Evolutionary conservation across 2,113 vertebrate genomes (phyloP).

Genomic region (Nansenia antarctica): DNA sequence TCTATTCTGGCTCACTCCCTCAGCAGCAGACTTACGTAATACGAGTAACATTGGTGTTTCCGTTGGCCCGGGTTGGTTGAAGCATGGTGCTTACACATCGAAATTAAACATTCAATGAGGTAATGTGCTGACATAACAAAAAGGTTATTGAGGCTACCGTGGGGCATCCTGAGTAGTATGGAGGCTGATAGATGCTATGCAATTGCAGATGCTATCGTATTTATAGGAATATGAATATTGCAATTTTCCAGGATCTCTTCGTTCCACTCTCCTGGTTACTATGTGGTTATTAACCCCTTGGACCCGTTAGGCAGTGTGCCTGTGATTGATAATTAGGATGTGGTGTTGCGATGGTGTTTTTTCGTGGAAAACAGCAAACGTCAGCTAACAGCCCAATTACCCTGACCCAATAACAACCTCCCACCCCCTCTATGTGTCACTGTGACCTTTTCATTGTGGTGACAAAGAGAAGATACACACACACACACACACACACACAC

Average conservation of each 20-base stretch:
- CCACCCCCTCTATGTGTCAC: slow-evolving; percentile 26
- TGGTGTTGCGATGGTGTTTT: slow-evolving; percentile 13
- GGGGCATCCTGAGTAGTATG: too few species aligned
- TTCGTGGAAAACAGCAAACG: slow-evolving; percentile 23
- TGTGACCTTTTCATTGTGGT: slow-evolving; percentile 28
- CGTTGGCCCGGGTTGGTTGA: not conserved
- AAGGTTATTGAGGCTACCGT: too few species aligned
- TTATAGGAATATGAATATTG: too few species aligned
- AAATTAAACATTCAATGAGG: too few species aligned
- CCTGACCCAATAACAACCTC: slow-evolving; percentile 46
- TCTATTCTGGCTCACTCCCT: slow-evolving; percentile 49
- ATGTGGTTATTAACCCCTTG: too few species aligned
- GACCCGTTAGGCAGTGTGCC: too few species aligned
- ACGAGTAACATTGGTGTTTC: not conserved
- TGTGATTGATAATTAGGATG: slow-evolving; percentile 32
- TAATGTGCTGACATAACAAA: too few species aligned
- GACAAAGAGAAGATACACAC: slow-evolving; percentile 27
- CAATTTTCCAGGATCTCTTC: too few species aligned
- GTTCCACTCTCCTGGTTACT: too few species aligned
- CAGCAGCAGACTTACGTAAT: slow-evolving; percentile 38
- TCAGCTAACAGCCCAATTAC: slow-evolving; percentile 50
- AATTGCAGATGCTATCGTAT: too few species aligned
- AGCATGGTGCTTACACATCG: not conserved
- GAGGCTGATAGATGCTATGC: too few species aligned
- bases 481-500: slow-evolving; percentile 3